phyloP scores from a whole-genome alignment of 92 coral and sea anemone species.

The Chrysogorgia sp. region DNA sequence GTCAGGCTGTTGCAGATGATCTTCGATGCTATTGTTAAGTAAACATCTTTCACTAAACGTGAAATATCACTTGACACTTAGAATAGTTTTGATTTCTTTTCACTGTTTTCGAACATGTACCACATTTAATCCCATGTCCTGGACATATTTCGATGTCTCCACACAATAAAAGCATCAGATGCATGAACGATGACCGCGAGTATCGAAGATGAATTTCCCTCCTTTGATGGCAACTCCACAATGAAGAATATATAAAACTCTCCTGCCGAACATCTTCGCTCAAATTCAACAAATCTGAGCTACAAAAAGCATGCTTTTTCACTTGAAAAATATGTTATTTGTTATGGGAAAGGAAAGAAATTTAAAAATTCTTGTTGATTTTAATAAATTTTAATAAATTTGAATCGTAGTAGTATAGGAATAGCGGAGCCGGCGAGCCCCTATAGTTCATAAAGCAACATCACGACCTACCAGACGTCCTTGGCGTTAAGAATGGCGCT shows the following conservation, averaged over 20 bases:
- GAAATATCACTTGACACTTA: constrained; percentile 52
- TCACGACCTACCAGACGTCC: too few species aligned
- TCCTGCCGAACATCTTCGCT: constrained; percentile 46
- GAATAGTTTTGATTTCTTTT: constrained; percentile 56
- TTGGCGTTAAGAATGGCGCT: too few species aligned
- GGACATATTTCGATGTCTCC: constrained; percentile 28
- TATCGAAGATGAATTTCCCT: constrained; percentile 52
- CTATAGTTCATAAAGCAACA: too few species aligned
- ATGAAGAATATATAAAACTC: constrained; percentile 58
- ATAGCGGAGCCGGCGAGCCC: too few species aligned
- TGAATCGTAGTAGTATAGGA: too few species aligned
- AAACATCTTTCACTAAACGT: constrained; percentile 45
- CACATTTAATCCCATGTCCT: constrained; percentile 50
- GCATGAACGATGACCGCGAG: constrained; percentile 46
- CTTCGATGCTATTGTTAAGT: too few species aligned
- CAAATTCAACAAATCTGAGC: constrained; percentile 29
- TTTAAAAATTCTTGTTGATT: too few species aligned
- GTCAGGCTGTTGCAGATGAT: too few species aligned
- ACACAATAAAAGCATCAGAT: constrained; percentile 44
- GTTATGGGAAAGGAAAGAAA: too few species aligned
- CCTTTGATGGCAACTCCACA: constrained; percentile 55
- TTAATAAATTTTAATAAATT: too few species aligned
- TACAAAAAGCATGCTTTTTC: constrained; percentile 56
- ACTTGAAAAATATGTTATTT: constrained; percentile 49
- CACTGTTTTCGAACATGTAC: constrained; percentile 48